Conservation (phyloP, 2,888 invertebrate species). For the Agrochola lychnidis region DNA sequence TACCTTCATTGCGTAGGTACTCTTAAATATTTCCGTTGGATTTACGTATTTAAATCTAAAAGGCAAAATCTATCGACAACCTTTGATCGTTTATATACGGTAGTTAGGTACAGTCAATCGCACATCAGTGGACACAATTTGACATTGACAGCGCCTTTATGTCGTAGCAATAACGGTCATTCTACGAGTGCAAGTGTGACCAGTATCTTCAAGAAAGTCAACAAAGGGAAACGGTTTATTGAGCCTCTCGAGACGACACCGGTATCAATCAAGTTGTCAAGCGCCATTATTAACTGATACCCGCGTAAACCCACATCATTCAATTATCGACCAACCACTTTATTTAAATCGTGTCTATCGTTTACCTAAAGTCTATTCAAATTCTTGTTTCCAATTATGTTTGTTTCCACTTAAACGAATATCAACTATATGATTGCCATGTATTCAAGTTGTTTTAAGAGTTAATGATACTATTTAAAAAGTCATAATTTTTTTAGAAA, state of each 20-base stretch:
- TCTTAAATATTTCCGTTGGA: not conserved
- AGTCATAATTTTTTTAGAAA: not conserved
- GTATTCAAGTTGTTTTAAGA: not conserved
- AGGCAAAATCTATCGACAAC: no score
- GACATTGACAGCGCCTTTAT: not conserved
- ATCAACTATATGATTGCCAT: not conserved
- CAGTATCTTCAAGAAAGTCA: not conserved
- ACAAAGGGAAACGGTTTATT: constrained; percentile 14
- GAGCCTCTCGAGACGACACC: constrained; percentile 27
- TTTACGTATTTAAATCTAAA: not conserved
- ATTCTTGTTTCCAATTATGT: not conserved
- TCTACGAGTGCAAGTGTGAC: not conserved
- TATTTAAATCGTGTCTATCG: not conserved
- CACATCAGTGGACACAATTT: not conserved
- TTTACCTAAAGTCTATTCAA: not conserved
- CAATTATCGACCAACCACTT: not conserved
- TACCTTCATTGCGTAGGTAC: not conserved
- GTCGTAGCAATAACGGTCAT: not conserved
- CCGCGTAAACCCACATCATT: constrained; percentile 27
- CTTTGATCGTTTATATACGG: no score
- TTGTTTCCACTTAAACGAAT: not conserved
- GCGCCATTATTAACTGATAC: constrained; percentile 1
- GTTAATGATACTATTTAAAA: not conserved
- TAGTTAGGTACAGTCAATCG: not conserved
- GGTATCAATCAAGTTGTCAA: constrained; percentile 16